A percentile compares a stretch with the other conserved stretches of the same genome.
Conservation (phyloP, 2,797 vertebrate genomes). For the Lagorchestes hirsutus region DNA sequence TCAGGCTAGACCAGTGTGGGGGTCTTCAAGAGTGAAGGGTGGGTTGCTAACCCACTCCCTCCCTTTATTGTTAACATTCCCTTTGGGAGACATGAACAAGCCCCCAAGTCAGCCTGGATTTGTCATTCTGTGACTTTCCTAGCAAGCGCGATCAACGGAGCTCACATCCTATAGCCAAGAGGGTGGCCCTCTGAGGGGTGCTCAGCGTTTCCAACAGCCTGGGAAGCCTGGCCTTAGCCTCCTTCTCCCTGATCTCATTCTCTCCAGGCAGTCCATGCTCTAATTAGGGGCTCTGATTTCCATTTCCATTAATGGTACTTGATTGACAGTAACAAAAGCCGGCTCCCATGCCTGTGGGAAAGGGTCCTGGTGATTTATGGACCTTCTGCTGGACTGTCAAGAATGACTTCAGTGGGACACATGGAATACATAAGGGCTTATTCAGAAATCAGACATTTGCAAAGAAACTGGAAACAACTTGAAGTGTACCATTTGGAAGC, state of each 20-base stretch:
- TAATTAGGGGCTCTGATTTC: slow-evolving; percentile 83
- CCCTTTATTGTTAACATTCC: background rate
- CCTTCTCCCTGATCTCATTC: slow-evolving; percentile 72
- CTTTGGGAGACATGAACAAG: background rate
- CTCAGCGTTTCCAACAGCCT: background rate
- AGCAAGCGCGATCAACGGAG: no score
- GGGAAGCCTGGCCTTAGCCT: background rate
- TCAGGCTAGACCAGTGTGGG: background rate
- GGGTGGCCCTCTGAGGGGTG: background rate
- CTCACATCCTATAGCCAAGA: background rate
- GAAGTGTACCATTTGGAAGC: slow-evolving; percentile 85
- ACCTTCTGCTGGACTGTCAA: slow-evolving; percentile 84
- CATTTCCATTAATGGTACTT: slow-evolving; percentile 80
- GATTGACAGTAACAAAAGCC: slow-evolving; percentile 86
- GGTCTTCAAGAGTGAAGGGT: background rate
- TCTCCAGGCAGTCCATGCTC: slow-evolving; percentile 73
- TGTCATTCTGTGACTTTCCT: background rate
- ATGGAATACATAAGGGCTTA: slow-evolving; percentile 86
- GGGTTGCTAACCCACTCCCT: background rate
- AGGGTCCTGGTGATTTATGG: slow-evolving; percentile 84
- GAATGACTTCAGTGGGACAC: slow-evolving; percentile 86
- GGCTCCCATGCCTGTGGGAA: slow-evolving; percentile 81
- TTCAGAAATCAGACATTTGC: slow-evolving; percentile 85
- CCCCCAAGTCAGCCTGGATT: background rate
- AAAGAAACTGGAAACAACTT: slow-evolving; percentile 85